Conservation (phyloP, 2,797 vertebrate species). For the Australoheros facetus region DNA sequence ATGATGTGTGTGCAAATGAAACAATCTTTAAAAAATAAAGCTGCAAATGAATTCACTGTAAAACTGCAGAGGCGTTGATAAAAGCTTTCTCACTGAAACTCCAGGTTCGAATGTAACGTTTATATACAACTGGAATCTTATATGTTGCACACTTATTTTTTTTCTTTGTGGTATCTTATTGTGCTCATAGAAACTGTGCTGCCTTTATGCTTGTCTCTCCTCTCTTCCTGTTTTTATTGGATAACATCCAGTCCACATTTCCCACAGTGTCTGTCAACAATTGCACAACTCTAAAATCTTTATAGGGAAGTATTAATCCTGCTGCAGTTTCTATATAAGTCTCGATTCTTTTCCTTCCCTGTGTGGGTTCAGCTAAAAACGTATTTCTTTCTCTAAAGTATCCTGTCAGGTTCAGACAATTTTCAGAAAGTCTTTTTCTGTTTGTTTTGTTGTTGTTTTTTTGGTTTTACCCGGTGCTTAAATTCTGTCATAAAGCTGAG, state of each 20-base stretch:
- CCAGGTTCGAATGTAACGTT: neutral
- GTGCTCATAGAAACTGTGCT: neutral
- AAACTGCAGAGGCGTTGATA: constrained; percentile 31
- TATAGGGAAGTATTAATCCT: constrained; percentile 38
- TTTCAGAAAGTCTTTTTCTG: neutral
- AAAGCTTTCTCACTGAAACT: constrained; percentile 37
- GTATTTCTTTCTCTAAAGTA: neutral
- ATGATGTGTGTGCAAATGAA: constrained; percentile 18
- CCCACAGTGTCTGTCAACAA: constrained; percentile 35
- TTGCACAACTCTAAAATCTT: constrained; percentile 45
- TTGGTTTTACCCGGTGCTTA: neutral
- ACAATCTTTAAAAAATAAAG: constrained; percentile 42
- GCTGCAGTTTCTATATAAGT: neutral
- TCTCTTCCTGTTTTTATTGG: constrained; percentile 59
- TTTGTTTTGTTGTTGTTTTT: neutral
- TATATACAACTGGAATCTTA: neutral
- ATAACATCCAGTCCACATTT: constrained; percentile 53
- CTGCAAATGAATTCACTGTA: constrained; percentile 43
- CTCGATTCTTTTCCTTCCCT: neutral
- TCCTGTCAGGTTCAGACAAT: neutral
- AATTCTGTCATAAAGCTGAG: neutral
- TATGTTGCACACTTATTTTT: neutral
- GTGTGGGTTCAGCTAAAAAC: constrained; percentile 12
- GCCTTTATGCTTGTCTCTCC: constrained; percentile 11
- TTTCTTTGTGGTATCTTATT: neutral